Evolutionary conservation across 2,888 invertebrate genomes (phyloP), one percentile per base, ranked within the genome.

Genomic region (Malthinus seriepunctatus): DNA sequence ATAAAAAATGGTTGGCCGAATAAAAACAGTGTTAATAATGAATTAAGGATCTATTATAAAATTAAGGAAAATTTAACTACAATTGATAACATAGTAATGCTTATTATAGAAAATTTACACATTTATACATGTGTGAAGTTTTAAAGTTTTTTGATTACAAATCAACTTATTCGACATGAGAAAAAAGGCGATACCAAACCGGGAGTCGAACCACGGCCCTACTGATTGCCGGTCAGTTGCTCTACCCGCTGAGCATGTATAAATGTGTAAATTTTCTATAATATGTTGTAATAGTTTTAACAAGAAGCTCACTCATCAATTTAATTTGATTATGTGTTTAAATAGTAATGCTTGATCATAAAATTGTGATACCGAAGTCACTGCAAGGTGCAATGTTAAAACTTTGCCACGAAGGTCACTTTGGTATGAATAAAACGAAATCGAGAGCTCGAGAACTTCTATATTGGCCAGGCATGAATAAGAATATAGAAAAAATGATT

Each of bases 391-490:
- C 9, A 4, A 47, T 54, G 31, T 12, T 59, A 14, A 14, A 59
- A 53, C 9, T 49, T n/a, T 35, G 59, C 11, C 52, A 62, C 32
- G 50, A 52, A 39, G 45, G 38, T 8, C 56, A 63, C 12, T 35
- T 59, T 1, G 56, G 53, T 8, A 62, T 62, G n/a, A 47, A 45
- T n/a, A 62, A 56, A 47, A 56, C 34, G 6, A 62, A 56, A 39
- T 12, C 12, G 8, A 52, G 56, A 39, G 50, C 62, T 8, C 55
- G 39, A 35, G 34, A 56, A 51, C 14, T 53, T 12, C 35, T 60
- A 34, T 60, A 44, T 45, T 63, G 54, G 56, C 60, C 63, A 31
- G 37, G 51, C 14, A 53, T 63, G 34, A 35, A 38, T 23, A 42
- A 10, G 12, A 56, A 62, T 32, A 46, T 60, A 10, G 53, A 57